Conservation (phyloP, 2,888 invertebrate species). For the Malthinus seriepunctatus region DNA sequence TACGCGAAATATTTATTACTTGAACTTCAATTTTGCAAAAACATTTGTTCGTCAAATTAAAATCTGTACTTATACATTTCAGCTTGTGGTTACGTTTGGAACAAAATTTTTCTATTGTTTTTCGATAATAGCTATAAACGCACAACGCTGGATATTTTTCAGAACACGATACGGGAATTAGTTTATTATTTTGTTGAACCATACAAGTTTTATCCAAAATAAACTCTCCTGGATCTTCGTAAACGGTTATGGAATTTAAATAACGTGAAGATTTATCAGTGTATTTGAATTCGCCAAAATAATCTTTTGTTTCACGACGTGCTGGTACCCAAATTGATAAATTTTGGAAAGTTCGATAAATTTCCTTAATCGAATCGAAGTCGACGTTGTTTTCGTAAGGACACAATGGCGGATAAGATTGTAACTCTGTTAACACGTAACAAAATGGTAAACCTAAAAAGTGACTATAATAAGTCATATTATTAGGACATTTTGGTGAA, state of each 20-base stretch:
- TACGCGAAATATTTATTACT: background rate
- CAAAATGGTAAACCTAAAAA: constrained; percentile 15
- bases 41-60: constrained; percentile 19
- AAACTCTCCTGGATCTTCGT: background rate
- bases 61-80: constrained; percentile 16
- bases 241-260: constrained; percentile 6
- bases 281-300: constrained; percentile 18
- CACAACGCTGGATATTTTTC: constrained; percentile 14
- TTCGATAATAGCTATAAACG: constrained; percentile 5
- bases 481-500: constrained; percentile 6
- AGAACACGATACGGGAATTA: constrained; percentile 15
- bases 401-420: constrained; percentile 17
- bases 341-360: constrained; percentile 5
- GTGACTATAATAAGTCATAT: constrained; percentile 8
- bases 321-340: constrained; percentile 18
- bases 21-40: constrained; percentile 10
- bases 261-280: constrained; percentile 10
- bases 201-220: constrained; percentile 17
- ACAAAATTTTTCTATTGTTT: constrained; percentile 12
- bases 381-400: constrained; percentile 20
- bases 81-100: constrained; percentile 6
- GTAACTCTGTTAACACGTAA: constrained; percentile 19
- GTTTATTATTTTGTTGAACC: background rate
- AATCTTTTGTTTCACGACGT: constrained; percentile 9
- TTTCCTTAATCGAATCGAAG: constrained; percentile 11